Evolutionary conservation across 2,797 vertebrate genomes (phyloP).

Genomic region (Todus mexicanus): DNA sequence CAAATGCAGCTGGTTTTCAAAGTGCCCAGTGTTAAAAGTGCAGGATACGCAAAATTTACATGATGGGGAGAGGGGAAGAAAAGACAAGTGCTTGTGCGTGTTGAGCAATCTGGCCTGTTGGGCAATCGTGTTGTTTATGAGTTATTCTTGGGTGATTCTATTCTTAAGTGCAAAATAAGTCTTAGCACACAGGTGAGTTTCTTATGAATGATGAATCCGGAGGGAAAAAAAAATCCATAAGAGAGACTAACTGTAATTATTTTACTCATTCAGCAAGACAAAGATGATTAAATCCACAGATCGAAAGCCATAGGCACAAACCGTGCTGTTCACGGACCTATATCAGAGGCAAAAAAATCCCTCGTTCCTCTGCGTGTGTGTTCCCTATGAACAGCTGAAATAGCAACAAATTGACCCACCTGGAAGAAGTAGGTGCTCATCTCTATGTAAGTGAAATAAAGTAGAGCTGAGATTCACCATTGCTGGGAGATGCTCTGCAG

Average conservation of each 20-base stretch:
- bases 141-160: not conserved
- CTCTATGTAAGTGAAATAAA: not conserved
- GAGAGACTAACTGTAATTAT: not conserved
- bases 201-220: not conserved
- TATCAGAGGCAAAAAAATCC: not conserved
- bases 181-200: not conserved
- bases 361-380: not conserved
- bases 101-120: not conserved
- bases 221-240: not conserved
- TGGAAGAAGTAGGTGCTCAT: not conserved
- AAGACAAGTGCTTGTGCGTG: not conserved
- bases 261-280: not conserved
- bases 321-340: not conserved
- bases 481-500: not conserved
- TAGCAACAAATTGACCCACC: not conserved
- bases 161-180: not conserved
- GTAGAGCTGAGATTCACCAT: not conserved
- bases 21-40: not conserved
- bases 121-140: not conserved
- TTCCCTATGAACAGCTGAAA: not conserved
- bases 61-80: not conserved
- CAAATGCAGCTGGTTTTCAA: not conserved
- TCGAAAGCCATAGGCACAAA: not conserved
- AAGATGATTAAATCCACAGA: not conserved
- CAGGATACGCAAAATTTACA: not conserved